Evolutionary conservation across 2,888 invertebrate genomes (phyloP).

Genomic region (Drosophila peninsularis): DNA sequence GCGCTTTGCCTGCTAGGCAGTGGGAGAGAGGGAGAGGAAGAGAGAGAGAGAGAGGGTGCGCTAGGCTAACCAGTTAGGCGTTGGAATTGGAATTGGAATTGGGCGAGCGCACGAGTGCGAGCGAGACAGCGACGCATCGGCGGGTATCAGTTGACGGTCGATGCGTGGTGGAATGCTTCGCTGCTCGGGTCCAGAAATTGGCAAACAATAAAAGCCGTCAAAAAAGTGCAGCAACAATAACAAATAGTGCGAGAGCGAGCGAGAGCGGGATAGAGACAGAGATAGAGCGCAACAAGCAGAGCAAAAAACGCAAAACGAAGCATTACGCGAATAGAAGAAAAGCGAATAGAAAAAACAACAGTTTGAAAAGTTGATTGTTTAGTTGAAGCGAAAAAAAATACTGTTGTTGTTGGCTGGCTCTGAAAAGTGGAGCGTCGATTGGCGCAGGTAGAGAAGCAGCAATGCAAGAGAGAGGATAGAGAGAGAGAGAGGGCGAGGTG

Average conservation of each 20-base stretch:
- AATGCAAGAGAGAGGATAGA: neutral
- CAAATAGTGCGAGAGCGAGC: conserved; percentile 37
- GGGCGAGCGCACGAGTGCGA: conserved; percentile 17
- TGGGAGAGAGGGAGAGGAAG: neutral
- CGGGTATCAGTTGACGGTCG: conserved; percentile 65
- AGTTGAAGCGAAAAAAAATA: conserved; percentile 67
- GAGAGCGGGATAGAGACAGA: conserved; percentile 5
- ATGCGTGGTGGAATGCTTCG: conserved; percentile 76
- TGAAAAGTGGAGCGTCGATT: conserved; percentile 76
- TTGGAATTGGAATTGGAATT: conserved; percentile 38
- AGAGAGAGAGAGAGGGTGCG: neutral
- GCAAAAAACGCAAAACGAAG: conserved; percentile 24
- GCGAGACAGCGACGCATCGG: conserved; percentile 10
- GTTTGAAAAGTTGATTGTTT: conserved; percentile 81
- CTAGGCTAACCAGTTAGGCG: conserved; percentile 67
- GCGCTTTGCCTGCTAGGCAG: conserved; percentile 42
- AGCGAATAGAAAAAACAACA: conserved; percentile 54
- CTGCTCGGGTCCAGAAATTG: conserved; percentile 76
- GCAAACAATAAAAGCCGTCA: conserved; percentile 81
- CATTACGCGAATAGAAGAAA: conserved; percentile 42
- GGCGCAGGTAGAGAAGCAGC: conserved; percentile 47
- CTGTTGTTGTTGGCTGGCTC: conserved; percentile 63
- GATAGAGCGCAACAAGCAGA: conserved; percentile 4
- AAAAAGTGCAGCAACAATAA: conserved; percentile 75
- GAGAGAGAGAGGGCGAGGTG: neutral